Percentiles rank a stretch among this genome's conserved stretches.
Conservation (phyloP, 2,113 vertebrate genomes). For the Phoenicopterus ruber region DNA sequence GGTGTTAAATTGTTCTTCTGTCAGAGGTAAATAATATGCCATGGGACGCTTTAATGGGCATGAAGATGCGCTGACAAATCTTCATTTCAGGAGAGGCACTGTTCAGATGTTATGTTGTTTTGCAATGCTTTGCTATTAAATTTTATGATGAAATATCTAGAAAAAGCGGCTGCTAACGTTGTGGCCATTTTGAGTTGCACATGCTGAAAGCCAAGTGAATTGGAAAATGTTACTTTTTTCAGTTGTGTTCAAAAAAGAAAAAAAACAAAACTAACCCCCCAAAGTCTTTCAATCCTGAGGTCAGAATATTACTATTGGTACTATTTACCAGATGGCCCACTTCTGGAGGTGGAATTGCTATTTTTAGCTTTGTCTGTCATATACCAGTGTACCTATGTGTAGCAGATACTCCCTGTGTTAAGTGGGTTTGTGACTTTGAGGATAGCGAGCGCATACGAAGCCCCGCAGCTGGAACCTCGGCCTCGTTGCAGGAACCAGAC, state of each 20-base stretch:
- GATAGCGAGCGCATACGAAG: accelerated
- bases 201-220: background rate
- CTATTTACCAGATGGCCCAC: background rate
- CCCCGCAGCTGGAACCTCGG: background rate
- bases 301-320: background rate
- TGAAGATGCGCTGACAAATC: background rate
- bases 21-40: background rate
- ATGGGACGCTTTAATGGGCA: background rate
- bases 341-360: background rate
- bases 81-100: background rate
- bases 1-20: slow-evolving; percentile 34
- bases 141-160: background rate
- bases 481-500: background rate
- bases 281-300: background rate
- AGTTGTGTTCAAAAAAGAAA: background rate
- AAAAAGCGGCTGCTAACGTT: background rate
- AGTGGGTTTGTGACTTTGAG: background rate
- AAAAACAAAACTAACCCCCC: background rate
- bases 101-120: background rate
- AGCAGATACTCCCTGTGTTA: background rate
- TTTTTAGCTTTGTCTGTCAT: background rate
- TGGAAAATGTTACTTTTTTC: background rate
- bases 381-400: background rate
- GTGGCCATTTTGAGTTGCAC: background rate
- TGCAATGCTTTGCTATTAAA: background rate